These are phyloP conservation scores for Mantis religiosa DNA, from an alignment of 2,888 invertebrate species.

Conservation along the genomic window DNA sequence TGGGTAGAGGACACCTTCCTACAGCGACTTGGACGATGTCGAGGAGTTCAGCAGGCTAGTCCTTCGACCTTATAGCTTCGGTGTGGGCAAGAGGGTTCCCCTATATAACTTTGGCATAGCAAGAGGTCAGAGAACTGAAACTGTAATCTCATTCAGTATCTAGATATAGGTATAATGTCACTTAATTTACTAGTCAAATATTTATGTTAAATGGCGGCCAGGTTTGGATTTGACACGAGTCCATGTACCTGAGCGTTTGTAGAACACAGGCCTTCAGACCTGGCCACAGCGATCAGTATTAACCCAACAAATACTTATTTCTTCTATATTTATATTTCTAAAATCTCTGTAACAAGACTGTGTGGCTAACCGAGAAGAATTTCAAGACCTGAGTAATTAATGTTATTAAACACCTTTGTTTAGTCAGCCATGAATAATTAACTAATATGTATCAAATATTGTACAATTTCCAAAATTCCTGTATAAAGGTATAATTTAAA, in stretches of 20 bases:
- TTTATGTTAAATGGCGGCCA: not conserved
- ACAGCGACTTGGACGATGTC: not conserved
- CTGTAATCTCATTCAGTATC: too few relatives aligned
- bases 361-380: not conserved
- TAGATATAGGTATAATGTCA: not conserved
- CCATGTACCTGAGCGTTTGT: not conserved
- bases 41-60: constrained; percentile 24
- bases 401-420: not conserved
- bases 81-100: constrained; percentile 51
- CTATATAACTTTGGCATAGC: constrained; percentile 55
- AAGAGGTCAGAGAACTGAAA: constrained; percentile 43
- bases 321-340: not conserved
- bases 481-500: not conserved
- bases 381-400: not conserved
- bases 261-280: too few relatives aligned
- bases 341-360: not conserved
- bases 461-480: not conserved
- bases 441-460: not conserved
- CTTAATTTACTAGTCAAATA: not conserved
- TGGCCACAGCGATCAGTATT: not conserved
- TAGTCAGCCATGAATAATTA: not conserved
- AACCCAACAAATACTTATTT: not conserved
- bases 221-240: not conserved
- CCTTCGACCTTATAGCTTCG: constrained; percentile 49
- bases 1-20: constrained; percentile 44